These are phyloP conservation scores for Kryptolebias ocellatus DNA, from an alignment of 2,797 vertebrate genomes.

Conservation along the genomic window DNA sequence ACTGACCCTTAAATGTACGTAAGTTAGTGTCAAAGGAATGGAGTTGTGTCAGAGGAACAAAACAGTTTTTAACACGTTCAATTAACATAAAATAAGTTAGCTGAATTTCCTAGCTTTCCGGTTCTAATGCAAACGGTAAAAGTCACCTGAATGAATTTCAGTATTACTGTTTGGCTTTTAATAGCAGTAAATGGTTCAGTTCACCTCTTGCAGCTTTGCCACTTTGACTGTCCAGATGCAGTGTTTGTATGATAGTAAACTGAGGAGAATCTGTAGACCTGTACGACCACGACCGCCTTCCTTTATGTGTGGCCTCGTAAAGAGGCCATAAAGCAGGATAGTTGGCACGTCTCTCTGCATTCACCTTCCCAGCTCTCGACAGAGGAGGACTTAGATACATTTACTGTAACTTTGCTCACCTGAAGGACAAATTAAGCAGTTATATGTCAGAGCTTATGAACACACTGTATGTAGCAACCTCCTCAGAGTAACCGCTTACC, in stretches of 20 bases:
- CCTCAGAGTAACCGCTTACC: constrained; percentile 41
- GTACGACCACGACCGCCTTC: constrained; percentile 87
- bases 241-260: constrained; percentile 60
- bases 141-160: constrained; percentile 77
- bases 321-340: constrained; percentile 64
- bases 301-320: constrained; percentile 66
- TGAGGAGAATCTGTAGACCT: constrained; percentile 78
- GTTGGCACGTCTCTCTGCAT: constrained; percentile 64
- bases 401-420: constrained; percentile 24
- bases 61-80: constrained; percentile 2
- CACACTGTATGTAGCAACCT: constrained; percentile 27
- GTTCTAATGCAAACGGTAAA: constrained; percentile 71
- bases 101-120: constrained; percentile 3
- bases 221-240: constrained; percentile 70
- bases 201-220: constrained; percentile 67
- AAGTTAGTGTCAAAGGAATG: constrained; percentile 35
- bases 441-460: constrained; percentile 47
- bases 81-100: constrained; percentile 15
- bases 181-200: constrained; percentile 81
- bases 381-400: constrained; percentile 48
- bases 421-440: constrained; percentile 26
- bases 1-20: constrained; percentile 59
- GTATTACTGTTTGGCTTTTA: constrained; percentile 75
- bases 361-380: constrained; percentile 71
- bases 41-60: constrained; percentile 40